Evolutionary conservation across 2,888 invertebrate genomes (phyloP), one percentile per base, ranked within the genome.

Genomic region (Cyrtodaria siliqua): DNA sequence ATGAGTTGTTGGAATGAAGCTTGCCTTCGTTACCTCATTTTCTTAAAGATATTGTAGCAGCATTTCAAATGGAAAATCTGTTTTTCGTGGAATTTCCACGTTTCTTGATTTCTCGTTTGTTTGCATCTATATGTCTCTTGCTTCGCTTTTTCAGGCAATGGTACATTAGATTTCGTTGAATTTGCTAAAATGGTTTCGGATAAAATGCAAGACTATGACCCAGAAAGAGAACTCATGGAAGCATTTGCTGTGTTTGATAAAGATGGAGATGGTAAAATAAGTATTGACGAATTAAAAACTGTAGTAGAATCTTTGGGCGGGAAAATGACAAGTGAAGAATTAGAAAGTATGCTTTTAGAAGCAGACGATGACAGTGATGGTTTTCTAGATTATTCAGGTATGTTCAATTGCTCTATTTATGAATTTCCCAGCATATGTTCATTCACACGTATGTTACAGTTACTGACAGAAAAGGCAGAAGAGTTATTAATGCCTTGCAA

Each of bases 211-310:
- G 69, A 44, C 23, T 68, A 63, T 52, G 74, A 75, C 50, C 69
- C 74, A 26, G 74, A 75, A 33, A 69, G 40, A n/a, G 69, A 75
- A 18, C 52, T 75, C n/a, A 40, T 23, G n/a, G 74, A 75, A 23
- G 74, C 74, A 2, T 75, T 75, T 18, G 64, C 63, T n/a, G 74
- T 69, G 33, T 75, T 75, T 24, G 74, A 75, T 26, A 59, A 38
- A 26, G 53, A 75, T 23, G 74, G 74, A 18, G 74, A 75, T 27
- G 74, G 74, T 26, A 57, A 49, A 40, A 62, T 75, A 9, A 69
- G 69, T 20, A 27, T 52, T 20, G 74, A 75, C n/a, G 74, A 75
- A 49, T 50, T 75, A 8, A 29, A 60, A 38, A 20, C 60, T 8
- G 74, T 75, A 18, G 74, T 64, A 0, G 74, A 75, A 40, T 75